Base-by-base conservation (phyloP, 2,797 vertebrate species). In the Borostomias antarcticus region DNA sequence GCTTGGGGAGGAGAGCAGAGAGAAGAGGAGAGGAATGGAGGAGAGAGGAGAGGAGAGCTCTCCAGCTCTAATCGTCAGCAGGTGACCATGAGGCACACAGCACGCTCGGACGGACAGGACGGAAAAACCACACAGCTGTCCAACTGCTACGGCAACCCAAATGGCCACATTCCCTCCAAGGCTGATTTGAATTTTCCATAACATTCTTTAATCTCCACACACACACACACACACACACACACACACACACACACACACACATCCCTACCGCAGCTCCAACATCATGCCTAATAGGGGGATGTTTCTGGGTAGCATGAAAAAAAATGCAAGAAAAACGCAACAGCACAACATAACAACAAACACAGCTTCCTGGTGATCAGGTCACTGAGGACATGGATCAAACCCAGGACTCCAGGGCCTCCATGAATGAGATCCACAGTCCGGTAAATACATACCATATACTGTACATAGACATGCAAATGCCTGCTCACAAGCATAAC, bases 41-140 rank as follows among this genome's bases (percentile, higher is more conserved):
- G 29, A 64, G 50, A 75, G 58, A 72, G 53, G 69, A 52, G 52
- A 73, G 60, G 47, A 60, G 52, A 80, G 80, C 71, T 67, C 66
- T 82, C 64, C 72, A 82, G 76, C 63, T 70, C 72, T 89, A 89
- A 88, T 86, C 86, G 79, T 79, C 80, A 87, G 72, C 87, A 88
- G 83, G 77, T 80, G 79, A 85, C 74, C 63, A 23, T 66, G 66
- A 65, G 28, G 37, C 64, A 10, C 54, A 71, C 52, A 5, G n/a
- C n/a, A n/a, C n/a, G n/a, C 13, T 4, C 40, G 15, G 40, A 47
- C 62, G 71, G 68, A 77, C 65, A 57, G 72, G 67, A 52, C 74
- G 73, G 82, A 83, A 86, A 70, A 84, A 82, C 47, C 57, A 73
- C 62, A 68, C 65, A 43, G 1, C 11, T 65, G 64, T 82, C 70